phyloP scores from a whole-genome alignment of 2,113 vertebrate genomes.

The Sclerurus mexicanus region DNA sequence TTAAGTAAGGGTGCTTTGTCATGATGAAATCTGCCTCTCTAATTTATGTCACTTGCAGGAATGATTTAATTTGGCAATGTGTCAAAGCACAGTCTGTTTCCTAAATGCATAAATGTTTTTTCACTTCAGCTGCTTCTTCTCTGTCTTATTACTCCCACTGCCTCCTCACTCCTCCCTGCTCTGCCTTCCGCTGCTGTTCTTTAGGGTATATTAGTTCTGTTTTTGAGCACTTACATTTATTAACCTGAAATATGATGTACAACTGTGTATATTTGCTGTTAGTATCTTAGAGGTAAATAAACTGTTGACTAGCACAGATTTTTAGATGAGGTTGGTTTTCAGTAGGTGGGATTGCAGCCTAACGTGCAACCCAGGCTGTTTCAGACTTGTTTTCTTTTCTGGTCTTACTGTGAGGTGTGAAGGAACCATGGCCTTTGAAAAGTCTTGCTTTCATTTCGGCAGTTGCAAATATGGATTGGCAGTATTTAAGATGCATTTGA shows the following conservation, averaged over 20 bases:
- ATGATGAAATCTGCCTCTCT: neutral
- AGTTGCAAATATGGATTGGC: neutral
- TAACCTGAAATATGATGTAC: neutral
- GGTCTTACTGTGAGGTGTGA: neutral
- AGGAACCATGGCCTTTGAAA: neutral
- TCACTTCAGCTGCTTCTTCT: constrained; percentile 7
- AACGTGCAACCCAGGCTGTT: neutral
- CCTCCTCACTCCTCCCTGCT: neutral
- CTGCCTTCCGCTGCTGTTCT: neutral
- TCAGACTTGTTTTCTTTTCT: neutral
- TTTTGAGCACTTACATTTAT: neutral
- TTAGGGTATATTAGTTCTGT: neutral
- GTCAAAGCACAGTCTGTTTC: constrained; percentile 53
- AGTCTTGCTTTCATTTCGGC: neutral
- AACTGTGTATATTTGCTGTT: neutral
- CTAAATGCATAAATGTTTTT: constrained; percentile 46
- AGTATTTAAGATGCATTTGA: neutral
- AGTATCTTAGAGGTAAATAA: neutral
- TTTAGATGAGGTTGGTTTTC: neutral
- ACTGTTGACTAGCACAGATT: neutral
- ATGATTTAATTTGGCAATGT: constrained; percentile 25
- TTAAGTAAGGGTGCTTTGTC: neutral
- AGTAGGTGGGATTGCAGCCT: neutral
- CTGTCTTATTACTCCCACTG: neutral
- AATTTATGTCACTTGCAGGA: constrained; percentile 6